Conservation (phyloP, 2,797 vertebrate genomes). For the Numenius phaeopus region DNA sequence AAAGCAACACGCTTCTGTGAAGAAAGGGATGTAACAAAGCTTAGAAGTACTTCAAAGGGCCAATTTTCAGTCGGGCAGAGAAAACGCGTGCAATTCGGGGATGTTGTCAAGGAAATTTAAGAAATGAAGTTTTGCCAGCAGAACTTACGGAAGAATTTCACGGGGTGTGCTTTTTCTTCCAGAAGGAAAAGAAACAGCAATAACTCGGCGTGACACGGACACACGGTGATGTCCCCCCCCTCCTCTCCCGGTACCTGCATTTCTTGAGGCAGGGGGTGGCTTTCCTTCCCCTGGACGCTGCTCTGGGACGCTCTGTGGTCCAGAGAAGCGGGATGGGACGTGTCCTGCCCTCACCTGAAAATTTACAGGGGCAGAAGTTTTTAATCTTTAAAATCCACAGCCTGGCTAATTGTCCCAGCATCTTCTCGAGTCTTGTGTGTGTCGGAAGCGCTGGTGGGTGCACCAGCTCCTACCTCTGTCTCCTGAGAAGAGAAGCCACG, state of each 20-base stretch:
- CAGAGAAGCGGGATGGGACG: fast-evolving
- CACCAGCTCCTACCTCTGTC: no score
- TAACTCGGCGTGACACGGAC: fast-evolving
- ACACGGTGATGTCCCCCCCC: background rate
- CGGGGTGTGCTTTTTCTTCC: background rate
- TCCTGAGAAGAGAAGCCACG: no score
- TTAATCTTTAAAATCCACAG: background rate
- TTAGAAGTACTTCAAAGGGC: background rate
- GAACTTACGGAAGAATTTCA: background rate
- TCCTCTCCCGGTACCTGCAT: fast-evolving
- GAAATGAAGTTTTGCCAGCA: background rate
- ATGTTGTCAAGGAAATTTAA: background rate
- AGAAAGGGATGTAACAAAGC: background rate
- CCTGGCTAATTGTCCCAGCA: background rate
- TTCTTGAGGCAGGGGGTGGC: no score
- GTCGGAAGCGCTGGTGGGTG: no score
- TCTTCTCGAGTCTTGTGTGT: background rate
- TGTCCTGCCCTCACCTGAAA: no score
- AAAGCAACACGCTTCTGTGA: background rate
- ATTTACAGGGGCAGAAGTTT: background rate
- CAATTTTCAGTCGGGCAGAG: background rate
- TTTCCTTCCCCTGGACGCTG: background rate
- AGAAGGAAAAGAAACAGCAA: background rate
- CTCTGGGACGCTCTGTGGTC: background rate
- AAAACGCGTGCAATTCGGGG: background rate